Evolutionary conservation across 2,113 vertebrate genomes (phyloP), one percentile per base, ranked within the genome.

Genomic region (Cyprinodon brontotheroides): DNA sequence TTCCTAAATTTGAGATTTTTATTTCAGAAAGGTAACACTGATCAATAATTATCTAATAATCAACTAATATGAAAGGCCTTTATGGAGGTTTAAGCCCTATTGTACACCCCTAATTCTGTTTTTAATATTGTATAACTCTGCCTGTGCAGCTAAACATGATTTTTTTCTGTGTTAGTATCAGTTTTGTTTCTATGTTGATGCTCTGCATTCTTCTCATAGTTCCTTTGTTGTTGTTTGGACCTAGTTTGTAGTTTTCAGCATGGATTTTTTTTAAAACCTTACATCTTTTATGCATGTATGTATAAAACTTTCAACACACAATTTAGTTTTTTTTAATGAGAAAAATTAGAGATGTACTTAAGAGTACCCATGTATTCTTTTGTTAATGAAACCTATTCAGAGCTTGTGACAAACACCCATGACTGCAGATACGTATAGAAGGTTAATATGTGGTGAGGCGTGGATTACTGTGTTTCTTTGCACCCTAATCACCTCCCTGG

Each of bases 381-480:
- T 47, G 37, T 20, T 57, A 57, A 45, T 45, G 43, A 45, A 45
- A 57, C 50, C 8, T 57, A 8, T n/a, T 57, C 20, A n/a, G 17
- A 4, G 14, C 50, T 57, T 57, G 50, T 57, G 50, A 57, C 50
- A 57, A 57, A 10, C n/a, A 11, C 53, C 62, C 15, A 41, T 43
- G 53, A 43, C 48, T 29, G 48, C 40, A 50, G 29, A 22, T 22
- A 29, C 4, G 29, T 11, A 29, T 11, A 40, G 38, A 14, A 50
- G 20, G 65, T 65, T 71, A 14, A 67, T 65, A 4, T 81, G 77
- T n/a, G 50, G 62, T 43, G 45, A 67, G 9, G 14, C 12, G 66
- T 29, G 41, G 74, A 80, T 77, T 66, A 72, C 67, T 81, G 11
- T 61, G 82, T 86, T 38, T 76, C n/a, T 45, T 62, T 73, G 74